Conservation (phyloP, 2,113 vertebrate species). For the Dasyurus viverrinus region DNA sequence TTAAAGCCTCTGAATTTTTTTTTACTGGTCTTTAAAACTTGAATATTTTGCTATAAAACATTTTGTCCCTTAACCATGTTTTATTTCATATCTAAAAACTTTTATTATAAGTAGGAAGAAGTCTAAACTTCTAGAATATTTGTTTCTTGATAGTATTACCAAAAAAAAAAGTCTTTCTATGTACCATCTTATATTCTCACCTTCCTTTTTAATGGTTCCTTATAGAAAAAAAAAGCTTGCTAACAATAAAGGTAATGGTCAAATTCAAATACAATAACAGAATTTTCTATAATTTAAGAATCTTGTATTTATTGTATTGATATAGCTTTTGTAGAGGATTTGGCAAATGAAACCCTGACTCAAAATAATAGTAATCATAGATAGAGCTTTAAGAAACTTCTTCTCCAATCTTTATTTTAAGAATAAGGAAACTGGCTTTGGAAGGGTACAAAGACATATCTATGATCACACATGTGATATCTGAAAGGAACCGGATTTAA, state of each 20-base stretch:
- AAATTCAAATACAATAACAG: constrained; percentile 54
- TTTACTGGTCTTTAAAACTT: not conserved
- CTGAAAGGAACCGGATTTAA: not conserved
- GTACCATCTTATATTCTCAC: not conserved
- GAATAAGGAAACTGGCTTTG: not conserved
- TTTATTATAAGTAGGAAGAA: constrained; percentile 24
- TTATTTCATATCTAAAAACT: not conserved
- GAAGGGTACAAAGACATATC: not conserved
- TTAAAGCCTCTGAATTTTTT: not conserved
- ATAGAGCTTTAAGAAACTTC: not conserved
- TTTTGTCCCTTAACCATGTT: not conserved
- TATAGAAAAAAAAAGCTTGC: constrained; percentile 62
- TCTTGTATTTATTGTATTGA: constrained; percentile 42
- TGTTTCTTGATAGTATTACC: not conserved
- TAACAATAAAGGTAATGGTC: constrained; percentile 71
- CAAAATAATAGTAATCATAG: not conserved
- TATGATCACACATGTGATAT: not conserved
- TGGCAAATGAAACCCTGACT: constrained; percentile 48
- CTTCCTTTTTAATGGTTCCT: constrained; percentile 48
- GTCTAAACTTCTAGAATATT: not conserved
- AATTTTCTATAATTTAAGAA: constrained; percentile 75
- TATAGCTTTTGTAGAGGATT: constrained; percentile 63
- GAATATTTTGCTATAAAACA: not conserved
- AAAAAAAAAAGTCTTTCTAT: constrained; percentile 30
- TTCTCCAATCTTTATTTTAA: not conserved